phyloP scores from a whole-genome alignment of 2,113 vertebrate species.

The Sterrhoptilus dennistouni region DNA sequence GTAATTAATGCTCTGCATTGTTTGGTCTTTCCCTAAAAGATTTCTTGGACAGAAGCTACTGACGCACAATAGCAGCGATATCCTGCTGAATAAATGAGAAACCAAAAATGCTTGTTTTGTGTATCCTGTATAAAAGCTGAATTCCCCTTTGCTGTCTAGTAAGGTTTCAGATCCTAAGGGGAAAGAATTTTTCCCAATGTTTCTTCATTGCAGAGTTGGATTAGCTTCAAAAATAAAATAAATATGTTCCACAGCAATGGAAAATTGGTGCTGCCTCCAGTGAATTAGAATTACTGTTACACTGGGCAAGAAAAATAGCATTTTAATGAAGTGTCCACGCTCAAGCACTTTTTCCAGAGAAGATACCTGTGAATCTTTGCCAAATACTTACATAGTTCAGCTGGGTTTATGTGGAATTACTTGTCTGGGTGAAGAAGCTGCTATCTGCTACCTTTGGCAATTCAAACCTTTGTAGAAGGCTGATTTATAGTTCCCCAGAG shows the following conservation, averaged over 20 bases:
- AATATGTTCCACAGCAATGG: neutral
- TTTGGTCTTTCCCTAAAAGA: neutral
- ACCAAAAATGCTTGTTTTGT: neutral
- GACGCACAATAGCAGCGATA: neutral
- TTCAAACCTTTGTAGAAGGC: neutral
- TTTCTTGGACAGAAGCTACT: neutral
- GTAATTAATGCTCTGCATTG: neutral
- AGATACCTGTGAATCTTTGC: neutral
- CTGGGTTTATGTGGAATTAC: neutral
- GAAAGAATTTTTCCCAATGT: neutral
- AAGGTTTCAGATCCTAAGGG: neutral
- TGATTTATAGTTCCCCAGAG: neutral
- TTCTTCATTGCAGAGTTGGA: neutral
- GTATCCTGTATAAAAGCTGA: neutral
- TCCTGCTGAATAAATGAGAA: neutral
- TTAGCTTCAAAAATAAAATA: constrained; percentile 25
- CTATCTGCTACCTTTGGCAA: neutral
- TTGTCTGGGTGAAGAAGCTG: neutral
- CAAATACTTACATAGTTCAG: neutral
- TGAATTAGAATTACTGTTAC: constrained; percentile 11
- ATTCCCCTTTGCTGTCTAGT: neutral
- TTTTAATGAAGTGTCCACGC: constrained; percentile 11
- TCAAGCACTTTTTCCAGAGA: neutral
- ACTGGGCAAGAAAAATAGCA: neutral
- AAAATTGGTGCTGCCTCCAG: neutral